Percentiles rank a stretch among this genome's conserved stretches.
These are phyloP conservation scores for Meteorus colon DNA, from an alignment of 2,888 invertebrate species.

Conservation along the genomic window DNA sequence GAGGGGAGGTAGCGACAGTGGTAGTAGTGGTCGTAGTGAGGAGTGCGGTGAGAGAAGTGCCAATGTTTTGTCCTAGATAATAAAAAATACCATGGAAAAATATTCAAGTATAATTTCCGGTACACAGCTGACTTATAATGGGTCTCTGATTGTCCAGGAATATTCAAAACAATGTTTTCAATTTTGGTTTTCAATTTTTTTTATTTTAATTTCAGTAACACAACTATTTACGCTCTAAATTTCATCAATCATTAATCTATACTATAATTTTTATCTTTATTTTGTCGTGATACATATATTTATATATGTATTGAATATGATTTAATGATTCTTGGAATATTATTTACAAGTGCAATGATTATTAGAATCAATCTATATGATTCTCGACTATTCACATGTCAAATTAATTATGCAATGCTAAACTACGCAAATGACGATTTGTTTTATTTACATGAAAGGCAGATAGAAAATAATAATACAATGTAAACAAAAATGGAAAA, in stretches of 20 bases:
- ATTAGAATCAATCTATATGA: constrained; percentile 7
- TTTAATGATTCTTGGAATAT: constrained; percentile 29
- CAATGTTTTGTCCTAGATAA: background rate
- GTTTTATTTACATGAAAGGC: background rate
- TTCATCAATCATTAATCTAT: background rate
- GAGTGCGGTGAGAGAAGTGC: background rate
- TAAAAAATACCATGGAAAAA: background rate
- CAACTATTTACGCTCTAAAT: constrained; percentile 18
- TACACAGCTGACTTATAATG: constrained; percentile 41
- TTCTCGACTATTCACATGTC: background rate
- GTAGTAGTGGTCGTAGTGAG: constrained; percentile 5
- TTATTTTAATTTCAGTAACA: constrained; percentile 32
- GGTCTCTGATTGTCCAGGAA: constrained; percentile 50
- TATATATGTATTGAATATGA: constrained; percentile 26
- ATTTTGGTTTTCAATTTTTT: background rate
- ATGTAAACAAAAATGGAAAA: background rate
- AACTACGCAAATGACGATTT: background rate
- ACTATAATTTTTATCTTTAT: background rate
- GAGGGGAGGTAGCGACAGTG: constrained; percentile 3
- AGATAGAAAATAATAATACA: background rate
- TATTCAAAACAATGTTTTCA: constrained; percentile 29
- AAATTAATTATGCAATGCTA: background rate
- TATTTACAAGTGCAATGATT: constrained; percentile 34
- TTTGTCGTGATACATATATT: background rate
- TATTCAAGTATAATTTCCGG: background rate